Evolutionary conservation across 2,113 vertebrate genomes (phyloP), one percentile per base, ranked within the genome.

Genomic region (Regulus satrapa): DNA sequence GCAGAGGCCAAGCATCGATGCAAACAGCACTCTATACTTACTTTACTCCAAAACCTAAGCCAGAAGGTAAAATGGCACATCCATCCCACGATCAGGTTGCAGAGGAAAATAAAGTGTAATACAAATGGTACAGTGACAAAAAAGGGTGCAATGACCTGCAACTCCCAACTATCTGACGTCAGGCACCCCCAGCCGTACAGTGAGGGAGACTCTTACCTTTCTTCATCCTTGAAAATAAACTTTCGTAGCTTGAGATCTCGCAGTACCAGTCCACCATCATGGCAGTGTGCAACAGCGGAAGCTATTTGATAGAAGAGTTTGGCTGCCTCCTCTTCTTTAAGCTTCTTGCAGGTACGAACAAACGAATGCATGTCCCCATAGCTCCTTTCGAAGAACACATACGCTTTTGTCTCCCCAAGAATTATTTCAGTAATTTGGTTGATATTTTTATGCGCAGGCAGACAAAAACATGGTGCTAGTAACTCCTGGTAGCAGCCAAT

Each of bases 341-440:
- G 98, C 98, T 99, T 99, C 98, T 99, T 99, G 98, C 99, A 99
- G 94, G 99, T 99, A 88, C 99, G 99, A 84, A 99, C 99, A 52
- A 99, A 99, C 2, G 99, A 99, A 97, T 99, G 99, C 99, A 99
- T 99, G 98, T 99, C 99, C 75, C 99, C 99, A 98, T 99, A 98
- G 98, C 99, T 99, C 61, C 98, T 98, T 97, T 99, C 99, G 71
- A 99, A 99, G 98, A 99, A 99, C 95, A 99, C 99, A 31, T 99
- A 99, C 0, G 99, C 99, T 87, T 99, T 98, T 82, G 98, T 98
- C 96, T 99, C 99, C 76, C 99, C 99, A 69, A 99, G 98, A 96
- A 99, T 97, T 92, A 99, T 99, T 97, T 99, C 99, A 78, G 99
- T 98, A 97, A 99, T 99, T 97, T 99, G 99, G 98, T 99, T 99